A percentile compares a stretch with the other conserved stretches of the same genome.
Evolutionary conservation across 2,113 vertebrate genomes (phyloP).

Genomic region (Daboia siamensis): DNA sequence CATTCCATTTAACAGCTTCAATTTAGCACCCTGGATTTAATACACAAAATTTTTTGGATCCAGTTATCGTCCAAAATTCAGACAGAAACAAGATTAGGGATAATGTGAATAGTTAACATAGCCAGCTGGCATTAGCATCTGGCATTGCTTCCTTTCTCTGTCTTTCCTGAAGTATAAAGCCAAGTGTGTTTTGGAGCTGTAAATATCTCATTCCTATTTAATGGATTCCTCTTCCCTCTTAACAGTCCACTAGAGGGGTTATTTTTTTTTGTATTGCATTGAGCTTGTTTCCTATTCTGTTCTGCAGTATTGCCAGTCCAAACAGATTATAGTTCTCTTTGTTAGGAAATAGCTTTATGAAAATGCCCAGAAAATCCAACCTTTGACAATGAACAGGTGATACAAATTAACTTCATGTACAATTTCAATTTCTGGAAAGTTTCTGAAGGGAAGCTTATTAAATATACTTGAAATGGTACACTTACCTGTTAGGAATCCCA

Average conservation of each 20-base stretch:
- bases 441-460: background rate
- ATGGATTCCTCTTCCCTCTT: background rate
- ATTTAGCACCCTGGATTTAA: background rate
- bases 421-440: background rate
- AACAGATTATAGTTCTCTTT: background rate
- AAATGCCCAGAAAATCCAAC: background rate
- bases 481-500: constrained; percentile 89
- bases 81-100: background rate
- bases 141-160: background rate
- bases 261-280: background rate
- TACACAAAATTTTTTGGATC: background rate
- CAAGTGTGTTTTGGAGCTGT: background rate
- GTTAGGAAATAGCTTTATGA: background rate
- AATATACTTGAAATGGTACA: background rate
- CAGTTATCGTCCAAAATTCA: background rate
- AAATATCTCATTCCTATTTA: background rate
- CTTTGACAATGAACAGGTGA: background rate
- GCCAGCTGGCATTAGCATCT: background rate
- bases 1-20: background rate
- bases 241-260: background rate
- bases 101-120: background rate
- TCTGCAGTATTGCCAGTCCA: background rate
- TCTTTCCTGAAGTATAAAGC: background rate
- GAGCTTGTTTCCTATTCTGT: background rate
- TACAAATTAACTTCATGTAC: background rate